A percentile compares a stretch with the other conserved stretches of the same genome.
phyloP scores from a whole-genome alignment of 2,113 vertebrate species.

The Raja brachyura region DNA sequence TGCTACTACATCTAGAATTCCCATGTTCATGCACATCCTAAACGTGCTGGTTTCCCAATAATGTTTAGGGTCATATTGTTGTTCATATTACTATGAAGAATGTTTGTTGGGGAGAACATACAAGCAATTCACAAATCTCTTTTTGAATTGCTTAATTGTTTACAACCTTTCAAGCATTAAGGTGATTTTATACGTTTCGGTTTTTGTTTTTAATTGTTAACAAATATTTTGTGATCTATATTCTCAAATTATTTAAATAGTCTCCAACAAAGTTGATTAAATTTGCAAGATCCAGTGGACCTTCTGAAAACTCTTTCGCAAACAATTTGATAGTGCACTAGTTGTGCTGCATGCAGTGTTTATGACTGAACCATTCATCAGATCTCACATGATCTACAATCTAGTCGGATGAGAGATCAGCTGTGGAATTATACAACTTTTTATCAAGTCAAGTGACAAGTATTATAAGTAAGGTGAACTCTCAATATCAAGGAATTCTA shows the following conservation, averaged over 20 bases:
- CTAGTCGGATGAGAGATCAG: background rate
- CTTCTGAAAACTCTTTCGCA: background rate
- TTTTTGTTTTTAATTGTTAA: too few relatives aligned
- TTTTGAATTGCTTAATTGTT: too few relatives aligned
- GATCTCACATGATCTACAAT: background rate
- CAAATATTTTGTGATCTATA: background rate
- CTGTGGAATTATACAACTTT: background rate
- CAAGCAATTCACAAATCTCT: too few relatives aligned
- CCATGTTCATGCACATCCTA: too few relatives aligned
- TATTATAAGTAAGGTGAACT: background rate
- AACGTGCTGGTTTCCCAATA: too few relatives aligned
- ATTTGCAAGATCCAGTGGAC: background rate
- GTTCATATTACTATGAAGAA: too few relatives aligned
- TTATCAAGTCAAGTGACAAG: background rate
- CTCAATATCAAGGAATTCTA: background rate
- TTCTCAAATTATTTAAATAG: background rate
- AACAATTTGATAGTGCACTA: background rate
- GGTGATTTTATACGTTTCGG: too few relatives aligned
- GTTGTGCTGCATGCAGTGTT: background rate
- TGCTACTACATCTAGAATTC: too few relatives aligned
- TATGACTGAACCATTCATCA: background rate
- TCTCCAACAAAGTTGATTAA: background rate
- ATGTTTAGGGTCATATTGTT: too few relatives aligned
- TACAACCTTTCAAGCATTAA: too few relatives aligned
- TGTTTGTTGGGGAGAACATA: too few relatives aligned